These are phyloP conservation scores for Molossus molossus DNA, from an alignment of 2,797 vertebrate species.

Conservation along the genomic window DNA sequence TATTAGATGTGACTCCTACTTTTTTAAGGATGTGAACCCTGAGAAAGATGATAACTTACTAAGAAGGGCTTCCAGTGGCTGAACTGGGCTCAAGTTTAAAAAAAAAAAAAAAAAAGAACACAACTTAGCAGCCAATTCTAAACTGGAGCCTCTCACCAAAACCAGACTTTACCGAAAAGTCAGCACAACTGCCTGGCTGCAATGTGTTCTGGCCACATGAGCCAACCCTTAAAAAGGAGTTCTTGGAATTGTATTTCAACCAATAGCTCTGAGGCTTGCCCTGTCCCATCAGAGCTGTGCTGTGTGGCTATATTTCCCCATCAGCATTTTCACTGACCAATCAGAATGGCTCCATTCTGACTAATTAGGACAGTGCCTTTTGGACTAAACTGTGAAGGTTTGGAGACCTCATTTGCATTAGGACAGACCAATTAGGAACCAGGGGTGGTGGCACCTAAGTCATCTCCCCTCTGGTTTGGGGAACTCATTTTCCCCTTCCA, in stretches of 20 bases:
- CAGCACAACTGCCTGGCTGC: neutral
- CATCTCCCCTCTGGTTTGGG: neutral
- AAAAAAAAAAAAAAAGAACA: neutral
- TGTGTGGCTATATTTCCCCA: neutral
- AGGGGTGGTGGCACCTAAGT: neutral
- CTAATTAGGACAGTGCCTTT: neutral
- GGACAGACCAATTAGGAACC: neutral
- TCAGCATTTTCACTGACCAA: neutral
- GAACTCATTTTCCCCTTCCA: neutral
- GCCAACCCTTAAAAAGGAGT: neutral
- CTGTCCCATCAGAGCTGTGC: neutral
- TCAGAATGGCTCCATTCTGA: neutral
- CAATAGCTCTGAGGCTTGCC: neutral
- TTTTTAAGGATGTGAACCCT: neutral
- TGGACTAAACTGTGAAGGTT: neutral
- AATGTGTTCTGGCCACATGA: neutral
- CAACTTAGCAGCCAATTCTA: neutral
- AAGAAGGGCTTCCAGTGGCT: neutral
- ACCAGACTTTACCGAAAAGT: neutral
- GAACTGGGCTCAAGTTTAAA: neutral
- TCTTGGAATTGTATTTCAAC: neutral
- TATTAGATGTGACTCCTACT: neutral
- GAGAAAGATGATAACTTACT: neutral
- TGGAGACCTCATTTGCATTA: neutral
- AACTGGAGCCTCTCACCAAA: neutral